These are phyloP conservation scores for Danio tinwini DNA, from an alignment of 2,797 vertebrate species.

Conservation along the genomic window DNA sequence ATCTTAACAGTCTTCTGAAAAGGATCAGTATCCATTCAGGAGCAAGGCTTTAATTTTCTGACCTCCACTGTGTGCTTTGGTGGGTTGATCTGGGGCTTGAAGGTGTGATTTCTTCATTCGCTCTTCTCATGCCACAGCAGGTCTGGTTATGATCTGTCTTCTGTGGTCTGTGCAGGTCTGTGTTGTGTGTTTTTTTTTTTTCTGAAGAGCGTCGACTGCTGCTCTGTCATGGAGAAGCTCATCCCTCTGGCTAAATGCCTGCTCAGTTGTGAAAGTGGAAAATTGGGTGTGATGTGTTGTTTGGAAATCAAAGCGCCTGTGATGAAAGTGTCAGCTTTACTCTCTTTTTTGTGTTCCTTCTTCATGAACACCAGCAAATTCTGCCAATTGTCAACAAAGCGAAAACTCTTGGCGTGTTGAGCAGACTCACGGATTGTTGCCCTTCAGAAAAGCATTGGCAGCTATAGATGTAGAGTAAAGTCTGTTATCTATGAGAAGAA, in stretches of 20 bases:
- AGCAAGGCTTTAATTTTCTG: neutral
- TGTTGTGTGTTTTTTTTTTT: conserved; percentile 18
- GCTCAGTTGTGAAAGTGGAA: conserved; percentile 61
- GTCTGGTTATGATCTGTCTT: conserved; percentile 23
- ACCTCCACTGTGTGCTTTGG: neutral
- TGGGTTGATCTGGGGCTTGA: neutral
- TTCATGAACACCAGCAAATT: conserved; percentile 39
- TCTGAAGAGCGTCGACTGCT: conserved; percentile 21
- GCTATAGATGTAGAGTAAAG: conserved; percentile 17
- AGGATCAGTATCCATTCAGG: too few species aligned
- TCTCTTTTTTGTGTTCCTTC: conserved; percentile 39
- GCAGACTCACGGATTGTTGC: conserved; percentile 52
- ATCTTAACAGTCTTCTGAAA: too few species aligned
- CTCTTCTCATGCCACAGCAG: conserved; percentile 20
- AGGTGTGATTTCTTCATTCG: conserved; percentile 33
- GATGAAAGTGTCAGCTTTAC: conserved; percentile 49
- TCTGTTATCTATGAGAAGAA: conserved; percentile 31
- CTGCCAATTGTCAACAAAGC: conserved; percentile 54
- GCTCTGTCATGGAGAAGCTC: conserved; percentile 46
- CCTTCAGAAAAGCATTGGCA: conserved; percentile 47
- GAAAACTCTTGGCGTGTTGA: conserved; percentile 27
- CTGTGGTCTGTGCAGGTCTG: conserved; percentile 19
- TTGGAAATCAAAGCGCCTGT: conserved; percentile 61
- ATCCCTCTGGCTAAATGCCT: conserved; percentile 58
- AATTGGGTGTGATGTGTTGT: conserved; percentile 64